Base-by-base conservation (phyloP, 1,140 invertebrate species). In the Nephotettix cincticeps region DNA sequence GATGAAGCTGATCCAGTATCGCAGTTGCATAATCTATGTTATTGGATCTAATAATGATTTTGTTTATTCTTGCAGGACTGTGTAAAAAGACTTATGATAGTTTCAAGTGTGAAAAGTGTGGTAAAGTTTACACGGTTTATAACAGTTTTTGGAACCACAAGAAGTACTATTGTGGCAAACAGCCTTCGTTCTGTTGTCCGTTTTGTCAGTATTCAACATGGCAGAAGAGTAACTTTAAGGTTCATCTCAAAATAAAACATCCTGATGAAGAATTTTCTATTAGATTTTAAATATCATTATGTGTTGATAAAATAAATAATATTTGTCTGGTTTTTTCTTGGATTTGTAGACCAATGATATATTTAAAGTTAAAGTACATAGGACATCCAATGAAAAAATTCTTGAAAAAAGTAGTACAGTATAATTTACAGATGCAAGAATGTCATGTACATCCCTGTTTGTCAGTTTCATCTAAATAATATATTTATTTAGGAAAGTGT, bases 91-190 rank as follows among this genome's bases (percentile, higher is more conserved):
- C 56, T 23, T 32, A 68, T 40, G 45, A 68, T 6, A 45, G 6
- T 27, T 54, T 69, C 51, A 92, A 92, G 79, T 92, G 90, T 90
- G 91, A 74, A 84, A 70, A 66, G 76, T 93, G 91, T 80, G 90
- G 90, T 66, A 85, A 91, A 65, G 86, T 90, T 43, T 93, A 93
- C 82, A 92, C 92, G 78, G 84, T 93, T 66, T 92, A 92, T 80
- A 91, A 89, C 71, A 92, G 90, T 76, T 82, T 93, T 77, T 84
- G 90, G 32, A 93, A 92, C 78, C 91, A 93, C 79, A 89, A 91
- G 81, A 92, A 92, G 79, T 93, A 91, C 90, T 91, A 93, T 79
- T 93, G 91, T 80, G 91, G 90, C 73, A 91, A 91, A 80, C 89
- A 91, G 79, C 90, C 90, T 1, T 89, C 91, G 79, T 92, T 92